A percentile compares a stretch with the other conserved stretches of the same genome.
These are phyloP conservation scores for Apamea sordens DNA, from an alignment of 2,888 invertebrate species.

Conservation along the genomic window DNA sequence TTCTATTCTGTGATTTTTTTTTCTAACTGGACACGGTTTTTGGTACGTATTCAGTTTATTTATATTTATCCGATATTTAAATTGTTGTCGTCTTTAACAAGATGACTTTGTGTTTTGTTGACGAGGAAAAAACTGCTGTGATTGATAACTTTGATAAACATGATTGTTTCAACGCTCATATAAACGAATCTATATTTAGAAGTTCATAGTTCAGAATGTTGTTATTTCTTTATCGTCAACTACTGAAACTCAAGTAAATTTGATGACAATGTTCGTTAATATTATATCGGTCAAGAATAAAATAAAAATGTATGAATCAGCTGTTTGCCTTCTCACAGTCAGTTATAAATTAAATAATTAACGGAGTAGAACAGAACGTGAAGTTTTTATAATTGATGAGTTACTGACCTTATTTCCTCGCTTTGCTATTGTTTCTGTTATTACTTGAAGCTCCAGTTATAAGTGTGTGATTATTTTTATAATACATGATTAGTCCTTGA, in stretches of 20 bases:
- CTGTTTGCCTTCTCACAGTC: constrained; percentile 40
- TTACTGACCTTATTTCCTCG: constrained; percentile 43
- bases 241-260: background rate
- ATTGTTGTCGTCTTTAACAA: background rate
- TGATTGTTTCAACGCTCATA: constrained; percentile 9
- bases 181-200: constrained; percentile 21
- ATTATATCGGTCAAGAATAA: constrained; percentile 39
- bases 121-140: constrained; percentile 48
- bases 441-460: constrained; percentile 9
- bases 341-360: constrained; percentile 30
- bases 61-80: background rate
- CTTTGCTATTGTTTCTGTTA: constrained; percentile 26
- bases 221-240: background rate
- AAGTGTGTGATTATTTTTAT: constrained; percentile 21
- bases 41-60: constrained; percentile 35
- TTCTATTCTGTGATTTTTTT: constrained; percentile 32
- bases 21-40: constrained; percentile 35
- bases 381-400: constrained; percentile 29
- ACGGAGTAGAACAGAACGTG: constrained; percentile 28
- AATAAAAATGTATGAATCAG: constrained; percentile 33
- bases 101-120: constrained; percentile 37
- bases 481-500: constrained; percentile 6
- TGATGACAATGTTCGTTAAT: constrained; percentile 2
- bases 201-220: constrained; percentile 26
- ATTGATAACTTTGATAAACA: constrained; percentile 48